Evolutionary conservation across 1,140 invertebrate species (phyloP).

Genomic region (Eciton burchellii): DNA sequence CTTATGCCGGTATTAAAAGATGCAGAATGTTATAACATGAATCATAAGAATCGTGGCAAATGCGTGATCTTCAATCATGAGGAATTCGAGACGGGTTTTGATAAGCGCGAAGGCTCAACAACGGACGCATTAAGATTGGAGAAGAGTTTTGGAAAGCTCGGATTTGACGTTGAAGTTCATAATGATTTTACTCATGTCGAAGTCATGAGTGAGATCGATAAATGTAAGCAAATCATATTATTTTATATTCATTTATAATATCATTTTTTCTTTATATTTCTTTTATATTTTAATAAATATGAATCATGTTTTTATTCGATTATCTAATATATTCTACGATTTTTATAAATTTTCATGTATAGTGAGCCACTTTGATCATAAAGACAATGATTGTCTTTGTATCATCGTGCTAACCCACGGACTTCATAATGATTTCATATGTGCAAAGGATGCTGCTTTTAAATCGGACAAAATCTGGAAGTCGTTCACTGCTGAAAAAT

Average conservation of each 20-base stretch:
- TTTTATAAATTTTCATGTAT: neutral
- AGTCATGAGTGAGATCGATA: conserved; percentile 73
- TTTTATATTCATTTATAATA: conserved; percentile 19
- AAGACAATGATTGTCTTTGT: conserved; percentile 87
- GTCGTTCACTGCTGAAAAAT: conserved; percentile 88
- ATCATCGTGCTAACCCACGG: conserved; percentile 89
- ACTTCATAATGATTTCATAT: conserved; percentile 85
- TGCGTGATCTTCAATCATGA: conserved; percentile 93
- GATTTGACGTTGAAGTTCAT: conserved; percentile 75
- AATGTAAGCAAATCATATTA: conserved; percentile 70
- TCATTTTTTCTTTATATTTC: neutral
- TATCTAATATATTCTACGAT: neutral
- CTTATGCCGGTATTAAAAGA: conserved; percentile 77
- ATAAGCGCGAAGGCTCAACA: conserved; percentile 74
- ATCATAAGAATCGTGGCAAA: conserved; percentile 88
- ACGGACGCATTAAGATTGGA: conserved; percentile 76
- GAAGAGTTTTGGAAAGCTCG: conserved; percentile 75
- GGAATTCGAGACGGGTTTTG: conserved; percentile 82
- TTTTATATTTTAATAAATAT: neutral
- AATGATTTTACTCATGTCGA: conserved; percentile 72
- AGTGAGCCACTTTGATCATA: conserved; percentile 85
- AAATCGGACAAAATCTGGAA: conserved; percentile 86
- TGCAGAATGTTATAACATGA: conserved; percentile 88
- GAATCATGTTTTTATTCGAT: neutral
- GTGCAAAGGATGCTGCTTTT: conserved; percentile 87